These are phyloP conservation scores for Saguinus oedipus DNA, from an alignment of 2,797 vertebrate species.

Conservation along the genomic window DNA sequence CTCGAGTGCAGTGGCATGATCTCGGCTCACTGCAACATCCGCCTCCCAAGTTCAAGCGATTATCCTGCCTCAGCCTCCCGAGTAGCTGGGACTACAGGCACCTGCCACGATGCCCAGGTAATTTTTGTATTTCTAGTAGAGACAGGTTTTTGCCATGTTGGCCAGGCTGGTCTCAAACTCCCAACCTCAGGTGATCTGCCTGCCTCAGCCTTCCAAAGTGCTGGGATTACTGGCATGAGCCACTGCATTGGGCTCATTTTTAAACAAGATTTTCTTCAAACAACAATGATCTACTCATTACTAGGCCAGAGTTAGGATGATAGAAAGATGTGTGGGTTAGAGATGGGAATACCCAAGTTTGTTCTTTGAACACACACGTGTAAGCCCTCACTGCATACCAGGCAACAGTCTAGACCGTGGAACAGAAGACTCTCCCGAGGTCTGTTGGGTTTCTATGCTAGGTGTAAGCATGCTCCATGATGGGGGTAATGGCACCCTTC, in stretches of 20 bases:
- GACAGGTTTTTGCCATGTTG: background rate
- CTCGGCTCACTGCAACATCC: background rate
- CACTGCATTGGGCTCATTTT: background rate
- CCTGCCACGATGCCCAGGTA: background rate
- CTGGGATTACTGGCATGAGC: background rate
- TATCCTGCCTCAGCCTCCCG: background rate
- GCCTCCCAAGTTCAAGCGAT: background rate
- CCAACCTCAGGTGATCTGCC: background rate
- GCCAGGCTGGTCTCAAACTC: background rate
- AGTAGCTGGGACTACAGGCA: background rate
- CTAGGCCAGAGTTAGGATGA: background rate
- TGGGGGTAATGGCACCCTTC: background rate
- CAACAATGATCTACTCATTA: background rate
- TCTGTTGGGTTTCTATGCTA: background rate
- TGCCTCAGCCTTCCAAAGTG: background rate
- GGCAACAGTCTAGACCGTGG: background rate
- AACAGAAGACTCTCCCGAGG: too few relatives aligned
- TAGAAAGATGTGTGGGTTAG: background rate
- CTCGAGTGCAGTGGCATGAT: background rate
- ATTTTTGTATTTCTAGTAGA: background rate
- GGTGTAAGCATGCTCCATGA: accelerated
- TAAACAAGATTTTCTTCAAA: background rate
- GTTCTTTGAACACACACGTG: background rate
- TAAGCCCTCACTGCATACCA: background rate
- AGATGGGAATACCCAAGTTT: background rate